Evolutionary conservation across 1,140 invertebrate genomes (phyloP).

Genomic region (Mesaphorura yosii): DNA sequence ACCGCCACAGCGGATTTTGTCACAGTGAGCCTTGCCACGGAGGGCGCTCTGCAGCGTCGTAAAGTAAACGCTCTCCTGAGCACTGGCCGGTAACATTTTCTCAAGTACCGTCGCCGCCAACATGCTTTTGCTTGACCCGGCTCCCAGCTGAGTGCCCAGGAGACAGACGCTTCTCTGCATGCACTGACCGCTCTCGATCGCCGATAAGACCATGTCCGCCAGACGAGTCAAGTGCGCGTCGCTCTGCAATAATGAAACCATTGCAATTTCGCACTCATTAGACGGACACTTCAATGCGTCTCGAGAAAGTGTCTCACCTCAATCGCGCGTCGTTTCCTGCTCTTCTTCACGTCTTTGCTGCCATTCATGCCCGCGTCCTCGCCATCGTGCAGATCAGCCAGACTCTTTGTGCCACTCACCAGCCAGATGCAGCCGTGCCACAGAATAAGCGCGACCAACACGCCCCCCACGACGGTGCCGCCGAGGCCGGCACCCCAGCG

Average conservation of each 20-base stretch:
- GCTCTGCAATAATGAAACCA: conserved; percentile 14
- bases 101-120: conserved; percentile 16
- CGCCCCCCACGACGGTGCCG: neutral
- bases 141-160: conserved; percentile 21
- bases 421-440: neutral
- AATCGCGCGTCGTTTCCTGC: conserved; percentile 6
- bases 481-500: neutral
- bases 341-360: conserved; percentile 12
- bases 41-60: conserved; percentile 20
- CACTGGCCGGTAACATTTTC: conserved; percentile 16
- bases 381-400: conserved; percentile 1
- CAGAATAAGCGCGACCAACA: neutral
- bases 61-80: conserved; percentile 22
- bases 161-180: conserved; percentile 26
- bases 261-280: no score
- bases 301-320: conserved; percentile 5
- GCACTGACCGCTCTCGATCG: conserved; percentile 28
- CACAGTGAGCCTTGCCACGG: conserved; percentile 14
- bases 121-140: conserved; percentile 1
- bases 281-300: neutral
- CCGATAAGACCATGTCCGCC: conserved; percentile 22
- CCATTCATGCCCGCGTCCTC: neutral
- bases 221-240: conserved; percentile 22
- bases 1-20: conserved; percentile 19
- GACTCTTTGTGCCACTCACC: neutral